Base-by-base conservation (phyloP, 30 jellyfish, hydroid and myxozoan species). In the Rhopilema esculentum region DNA sequence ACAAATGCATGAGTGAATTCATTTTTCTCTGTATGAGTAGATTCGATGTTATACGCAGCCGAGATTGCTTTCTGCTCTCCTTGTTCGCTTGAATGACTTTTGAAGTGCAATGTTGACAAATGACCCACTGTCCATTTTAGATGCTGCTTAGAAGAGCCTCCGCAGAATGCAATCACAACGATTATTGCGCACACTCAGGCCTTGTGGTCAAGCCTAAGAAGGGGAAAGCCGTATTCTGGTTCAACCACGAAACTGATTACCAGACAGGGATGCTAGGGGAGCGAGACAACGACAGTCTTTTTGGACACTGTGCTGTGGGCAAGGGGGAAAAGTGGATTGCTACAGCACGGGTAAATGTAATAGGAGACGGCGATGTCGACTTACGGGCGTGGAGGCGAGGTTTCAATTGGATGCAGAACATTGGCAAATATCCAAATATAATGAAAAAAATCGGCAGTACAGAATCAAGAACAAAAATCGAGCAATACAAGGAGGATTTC, bases 341-440 rank as follows among this genome's bases (percentile, higher is more conserved):
- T 0, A 86, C 97, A 17, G 75, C 97, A 22, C 77, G 99, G 97
- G 29, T 96, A 2, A 96, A 96, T 83, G 92, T 91, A 67, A 88
- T 96, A 72, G 99, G 99, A 1, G 99, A 96, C 57, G 99, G 99
- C 16, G 95, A 83, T 21, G 68, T 74, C 25, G 94, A 80, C 29
- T 49, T 91, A n/a, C 95, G 99, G 18, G 98, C 99, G 66, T 96
- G 99, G 99, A 91, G 98, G 84, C 89, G 98, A 79, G 99, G 99
- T 66, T 40, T 65, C 25, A 96, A 96, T 32, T 89, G 96, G 89
- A 52, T 96, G 75, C 87, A 75, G 65, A 87, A 87, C 65, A 27
- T 40, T 17, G 80, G 87, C 25, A 84, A 66, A 67, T 80, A 78
- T 22, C 80, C 80, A 30, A 87, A 82, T 18, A 61, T 91, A 17